Conservation (phyloP, 2,113 vertebrate genomes). For the Lycaon pictus region DNA sequence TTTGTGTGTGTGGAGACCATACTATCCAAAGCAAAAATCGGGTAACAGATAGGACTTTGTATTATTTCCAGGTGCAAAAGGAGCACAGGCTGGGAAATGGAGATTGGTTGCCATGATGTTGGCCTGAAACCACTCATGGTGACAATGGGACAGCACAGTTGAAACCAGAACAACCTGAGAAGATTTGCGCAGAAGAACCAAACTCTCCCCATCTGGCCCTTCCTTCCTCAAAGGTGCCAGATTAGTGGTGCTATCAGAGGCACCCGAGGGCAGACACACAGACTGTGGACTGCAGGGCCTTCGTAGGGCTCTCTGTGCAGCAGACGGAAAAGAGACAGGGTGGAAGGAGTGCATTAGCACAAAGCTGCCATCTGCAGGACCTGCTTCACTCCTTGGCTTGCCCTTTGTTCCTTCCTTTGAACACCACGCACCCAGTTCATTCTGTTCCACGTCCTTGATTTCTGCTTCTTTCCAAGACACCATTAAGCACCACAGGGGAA, state of each 20-base stretch:
- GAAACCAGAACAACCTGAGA: neutral
- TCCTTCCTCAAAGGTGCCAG: neutral
- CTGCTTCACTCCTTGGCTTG: neutral
- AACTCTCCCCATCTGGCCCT: accelerated
- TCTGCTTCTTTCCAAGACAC: neutral
- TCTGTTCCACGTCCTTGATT: neutral
- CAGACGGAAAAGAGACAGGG: neutral
- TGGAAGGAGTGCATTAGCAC: neutral
- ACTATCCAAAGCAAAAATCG: neutral
- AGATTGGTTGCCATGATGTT: neutral
- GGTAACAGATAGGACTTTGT: neutral
- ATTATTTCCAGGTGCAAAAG: neutral
- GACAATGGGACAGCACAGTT: neutral
- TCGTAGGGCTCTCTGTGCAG: neutral
- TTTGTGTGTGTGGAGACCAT: neutral
- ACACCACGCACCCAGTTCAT: neutral
- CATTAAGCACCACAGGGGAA: neutral
- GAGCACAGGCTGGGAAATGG: neutral
- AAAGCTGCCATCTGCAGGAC: neutral
- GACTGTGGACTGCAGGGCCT: neutral
- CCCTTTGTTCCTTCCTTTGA: neutral
- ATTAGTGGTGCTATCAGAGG: accelerated
- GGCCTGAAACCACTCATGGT: neutral
- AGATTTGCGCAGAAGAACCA: neutral
- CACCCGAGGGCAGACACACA: neutral